These are phyloP conservation scores for Motacilla alba DNA, from an alignment of 2,113 vertebrate genomes.

Conservation along the genomic window DNA sequence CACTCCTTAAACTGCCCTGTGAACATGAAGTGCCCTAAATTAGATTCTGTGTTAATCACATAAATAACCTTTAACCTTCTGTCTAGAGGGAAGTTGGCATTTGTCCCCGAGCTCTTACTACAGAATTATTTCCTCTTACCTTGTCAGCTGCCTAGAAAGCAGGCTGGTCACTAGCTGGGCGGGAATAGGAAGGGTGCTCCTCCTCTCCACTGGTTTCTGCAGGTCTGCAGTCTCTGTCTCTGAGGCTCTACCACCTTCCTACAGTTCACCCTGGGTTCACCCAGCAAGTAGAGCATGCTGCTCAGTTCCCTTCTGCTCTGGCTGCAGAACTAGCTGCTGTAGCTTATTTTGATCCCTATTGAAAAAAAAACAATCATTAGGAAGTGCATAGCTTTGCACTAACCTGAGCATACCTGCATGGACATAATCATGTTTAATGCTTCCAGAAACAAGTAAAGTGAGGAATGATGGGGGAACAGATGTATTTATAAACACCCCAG, in stretches of 20 bases:
- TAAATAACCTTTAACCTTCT: constrained; percentile 3
- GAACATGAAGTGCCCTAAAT: not conserved
- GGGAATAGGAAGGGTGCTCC: not conserved
- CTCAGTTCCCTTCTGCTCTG: not conserved
- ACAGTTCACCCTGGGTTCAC: not conserved
- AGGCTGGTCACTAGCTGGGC: not conserved
- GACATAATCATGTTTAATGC: not conserved
- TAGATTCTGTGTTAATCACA: not conserved
- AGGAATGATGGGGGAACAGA: not conserved
- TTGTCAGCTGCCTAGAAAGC: not conserved
- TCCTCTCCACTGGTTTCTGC: not conserved
- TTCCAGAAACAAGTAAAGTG: not conserved
- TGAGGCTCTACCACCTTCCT: not conserved
- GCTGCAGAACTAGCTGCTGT: not conserved
- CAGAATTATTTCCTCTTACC: not conserved
- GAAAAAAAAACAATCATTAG: not conserved
- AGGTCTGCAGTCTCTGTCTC: not conserved
- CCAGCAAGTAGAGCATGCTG: not conserved
- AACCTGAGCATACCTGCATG: not conserved
- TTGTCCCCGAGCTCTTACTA: not conserved
- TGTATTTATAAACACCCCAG: not conserved
- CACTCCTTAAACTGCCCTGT: not conserved
- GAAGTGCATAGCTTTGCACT: not conserved
- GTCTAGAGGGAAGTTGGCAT: not conserved
- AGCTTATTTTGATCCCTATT: not conserved